Conservation (phyloP, 1,140 invertebrate species). For the Drosophila simulans region DNA sequence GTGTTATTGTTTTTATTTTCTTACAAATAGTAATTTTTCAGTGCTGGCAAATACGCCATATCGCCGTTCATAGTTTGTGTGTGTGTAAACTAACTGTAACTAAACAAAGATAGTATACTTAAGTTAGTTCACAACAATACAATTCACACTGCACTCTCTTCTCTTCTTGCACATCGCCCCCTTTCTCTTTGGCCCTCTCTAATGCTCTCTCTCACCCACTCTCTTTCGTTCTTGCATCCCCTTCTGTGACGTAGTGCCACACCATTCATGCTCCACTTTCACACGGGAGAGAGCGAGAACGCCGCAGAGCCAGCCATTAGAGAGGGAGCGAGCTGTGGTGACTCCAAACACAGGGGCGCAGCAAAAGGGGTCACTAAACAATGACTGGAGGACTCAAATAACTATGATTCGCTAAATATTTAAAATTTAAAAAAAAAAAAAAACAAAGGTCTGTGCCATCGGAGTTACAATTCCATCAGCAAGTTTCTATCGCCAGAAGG, state of each 20-base stretch:
- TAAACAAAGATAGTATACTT: slow-evolving; percentile 42
- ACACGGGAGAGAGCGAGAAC: slow-evolving; percentile 34
- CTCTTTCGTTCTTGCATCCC: slow-evolving; percentile 25
- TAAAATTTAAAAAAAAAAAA: not conserved
- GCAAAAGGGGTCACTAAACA: not conserved
- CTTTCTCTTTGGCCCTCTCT: slow-evolving; percentile 19
- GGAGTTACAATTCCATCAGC: too few relatives aligned
- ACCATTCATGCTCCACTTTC: slow-evolving; percentile 68
- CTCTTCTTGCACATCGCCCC: not conserved
- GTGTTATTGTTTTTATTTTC: slow-evolving; percentile 6
- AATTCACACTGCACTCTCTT: not conserved
- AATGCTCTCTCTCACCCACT: slow-evolving; percentile 5
- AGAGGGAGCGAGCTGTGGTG: slow-evolving; percentile 17
- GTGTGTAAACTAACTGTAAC: slow-evolving; percentile 23
- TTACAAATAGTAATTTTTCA: not conserved
- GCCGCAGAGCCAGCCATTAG: slow-evolving; percentile 11
- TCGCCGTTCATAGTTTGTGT: not conserved
- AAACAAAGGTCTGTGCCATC: too few relatives aligned
- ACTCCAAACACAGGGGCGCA: slow-evolving; percentile 4
- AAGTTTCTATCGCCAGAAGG: too few relatives aligned
- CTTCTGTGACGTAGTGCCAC: slow-evolving; percentile 39
- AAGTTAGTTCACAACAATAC: slow-evolving; percentile 41
- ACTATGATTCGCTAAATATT: not conserved
- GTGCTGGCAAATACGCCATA: slow-evolving; percentile 3
- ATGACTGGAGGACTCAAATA: too few relatives aligned